Evolutionary conservation across 2,113 vertebrate genomes (phyloP), one percentile per base, ranked within the genome.

Genomic region (Salminus brasiliensis): DNA sequence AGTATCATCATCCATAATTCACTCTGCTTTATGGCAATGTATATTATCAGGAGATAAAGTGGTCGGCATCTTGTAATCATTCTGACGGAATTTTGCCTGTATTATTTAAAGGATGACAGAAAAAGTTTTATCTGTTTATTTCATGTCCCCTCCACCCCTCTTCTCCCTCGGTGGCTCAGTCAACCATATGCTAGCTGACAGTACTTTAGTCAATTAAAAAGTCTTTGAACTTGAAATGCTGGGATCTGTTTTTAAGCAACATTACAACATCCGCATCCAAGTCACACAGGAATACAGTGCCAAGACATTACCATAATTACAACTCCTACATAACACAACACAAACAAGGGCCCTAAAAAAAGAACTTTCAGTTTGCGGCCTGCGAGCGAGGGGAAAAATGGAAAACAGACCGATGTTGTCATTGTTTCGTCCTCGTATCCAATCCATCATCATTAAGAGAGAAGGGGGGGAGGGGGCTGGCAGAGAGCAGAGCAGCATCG

Each of bases 391-490:
- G 9, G 18, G 43, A 23, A 30, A 62, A 67, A 74, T 36, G 72
- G 7, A 79, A 72, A 55, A 63, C 74, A 75, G 63, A 69, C 45
- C 13, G 68, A 45, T 27, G 36, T 43, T 45, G 55, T 76, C 25
- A 66, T 74, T 80, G 65, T 78, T 81, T 79, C 74, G 59, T 72
- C 23, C 60, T 74, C 23, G n/a, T 66, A 59, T 53, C 52, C 74
- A 80, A 82, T 86, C 80, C 78, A 81, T 84, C 79, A 81, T 80
- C 75, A 81, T 87, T 87, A 83, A 52, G 59, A 52, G 71, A 70
- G 74, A 55, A n/a, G n/a, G n/a, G n/a, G n/a, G n/a, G n/a, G 25
- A 21, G 53, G 36, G 34, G 57, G 15, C 71, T 78, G 83, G 74
- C 65, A 73, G 36, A 81, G 36, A 27, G 8, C 25, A 80, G 60